Percentiles rank a stretch among this genome's conserved stretches.
Conservation (phyloP, 1,140 invertebrate genomes). For the Meloidogyne floridensis region DNA sequence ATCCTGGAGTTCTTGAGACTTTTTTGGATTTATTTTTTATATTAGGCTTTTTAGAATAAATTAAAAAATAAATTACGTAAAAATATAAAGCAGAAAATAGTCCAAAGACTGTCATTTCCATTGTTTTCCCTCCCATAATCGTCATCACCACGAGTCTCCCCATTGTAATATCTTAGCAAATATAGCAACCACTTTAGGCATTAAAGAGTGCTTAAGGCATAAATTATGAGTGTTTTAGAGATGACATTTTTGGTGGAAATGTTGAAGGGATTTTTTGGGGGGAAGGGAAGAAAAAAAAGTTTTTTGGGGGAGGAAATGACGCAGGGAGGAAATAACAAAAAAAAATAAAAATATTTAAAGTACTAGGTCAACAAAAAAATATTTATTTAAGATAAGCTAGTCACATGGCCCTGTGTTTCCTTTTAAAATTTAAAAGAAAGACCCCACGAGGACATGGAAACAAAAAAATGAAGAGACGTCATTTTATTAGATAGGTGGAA, state of each 20-base stretch:
- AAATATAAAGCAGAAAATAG: not conserved
- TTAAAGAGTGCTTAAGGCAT: constrained; percentile 3
- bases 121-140: not conserved
- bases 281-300: not conserved
- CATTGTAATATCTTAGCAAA: not conserved
- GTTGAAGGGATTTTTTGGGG: not conserved
- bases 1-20: no score
- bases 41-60: no score
- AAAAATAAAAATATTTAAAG: constrained; percentile 5
- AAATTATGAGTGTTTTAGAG: not conserved
- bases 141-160: not conserved
- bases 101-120: not conserved
- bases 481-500: no score
- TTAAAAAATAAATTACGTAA: not conserved
- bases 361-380: not conserved
- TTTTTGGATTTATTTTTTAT: no score
- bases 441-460: no score
- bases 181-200: not conserved
- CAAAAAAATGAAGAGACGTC: no score
- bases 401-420: no score
- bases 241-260: not conserved
- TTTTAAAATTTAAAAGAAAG: no score
- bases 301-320: not conserved
- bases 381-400: not conserved
- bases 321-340: not conserved